Base-by-base conservation (phyloP, 1,140 invertebrate genomes). In the Apis dorsata region DNA sequence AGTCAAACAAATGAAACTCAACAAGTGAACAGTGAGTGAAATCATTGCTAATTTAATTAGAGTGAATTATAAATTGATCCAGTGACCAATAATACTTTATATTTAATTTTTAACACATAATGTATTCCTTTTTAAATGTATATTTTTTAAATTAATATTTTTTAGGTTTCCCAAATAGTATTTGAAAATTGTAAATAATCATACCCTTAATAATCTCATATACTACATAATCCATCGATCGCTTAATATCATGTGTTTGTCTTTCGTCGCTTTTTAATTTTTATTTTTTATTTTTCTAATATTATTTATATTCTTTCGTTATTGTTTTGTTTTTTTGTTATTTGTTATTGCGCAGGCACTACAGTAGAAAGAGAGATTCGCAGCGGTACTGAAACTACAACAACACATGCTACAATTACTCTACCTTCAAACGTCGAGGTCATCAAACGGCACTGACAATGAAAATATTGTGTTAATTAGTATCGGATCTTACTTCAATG, bases 381-480 rank as follows among this genome's bases (percentile, higher is more conserved):
- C 81, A 93, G 92, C 85, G 93, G 93, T 88, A 93, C 91, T 44
- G 93, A 94, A 90, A 94, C 93, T 86, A 93, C 93, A 83, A 93
- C 92, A 74, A 94, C 93, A 89, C 93, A 93, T 77, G 93, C 93
- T 83, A 94, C 93, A 84, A 93, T 94, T 87, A 93, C 93, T 85
- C 90, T 94, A 84, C 93, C 93, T 85, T 90, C 93, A 66, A 92
- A 92, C 88, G 93, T 94, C 77, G 93, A 94, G 93, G 93, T 94
- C 91, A 93, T 92, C 90, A 90, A 89, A 86, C 80, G 88, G 81
- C 86, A 86, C 79, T 86, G 53, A 86, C 60, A 85, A 57, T 81
- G 53, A 86, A 65, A 85, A 57, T 81, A 78, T 88, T 86, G 76
- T 24, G 62, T 81, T 84, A 86, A 85, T 86, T 82, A 78, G 85